These are phyloP conservation scores for Lutjanus erythropterus DNA, from an alignment of 2,113 vertebrate genomes.

Conservation along the genomic window DNA sequence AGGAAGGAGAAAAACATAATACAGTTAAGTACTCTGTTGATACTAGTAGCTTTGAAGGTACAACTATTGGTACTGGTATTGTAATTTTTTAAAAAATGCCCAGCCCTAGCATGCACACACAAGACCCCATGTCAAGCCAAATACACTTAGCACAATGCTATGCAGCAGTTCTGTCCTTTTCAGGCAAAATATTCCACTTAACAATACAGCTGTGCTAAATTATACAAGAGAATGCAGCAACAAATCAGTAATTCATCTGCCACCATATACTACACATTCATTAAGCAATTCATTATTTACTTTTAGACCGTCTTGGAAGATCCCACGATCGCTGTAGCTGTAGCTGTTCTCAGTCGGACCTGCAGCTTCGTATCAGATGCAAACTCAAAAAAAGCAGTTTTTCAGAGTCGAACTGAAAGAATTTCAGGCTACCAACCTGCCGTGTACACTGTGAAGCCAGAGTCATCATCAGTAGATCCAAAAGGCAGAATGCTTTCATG, in stretches of 20 bases:
- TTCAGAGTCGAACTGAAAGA: not conserved
- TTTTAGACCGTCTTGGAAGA: not conserved
- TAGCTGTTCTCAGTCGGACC: not conserved
- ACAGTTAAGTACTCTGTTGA: too few species aligned
- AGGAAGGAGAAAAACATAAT: too few species aligned
- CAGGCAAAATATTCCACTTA: not conserved
- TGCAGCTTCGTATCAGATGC: not conserved
- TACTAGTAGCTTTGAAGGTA: too few species aligned
- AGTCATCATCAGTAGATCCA: not conserved
- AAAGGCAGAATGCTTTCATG: not conserved
- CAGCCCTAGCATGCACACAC: too few species aligned
- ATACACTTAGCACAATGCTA: too few species aligned
- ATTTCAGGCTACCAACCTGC: not conserved
- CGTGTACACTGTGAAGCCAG: not conserved
- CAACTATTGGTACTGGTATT: too few species aligned
- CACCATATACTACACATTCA: too few species aligned
- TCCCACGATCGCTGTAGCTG: not conserved
- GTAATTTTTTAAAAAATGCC: too few species aligned
- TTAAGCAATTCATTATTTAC: not conserved
- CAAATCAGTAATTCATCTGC: not conserved
- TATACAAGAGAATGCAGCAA: not conserved
- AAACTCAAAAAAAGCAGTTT: not conserved
- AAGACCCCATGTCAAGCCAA: too few species aligned
- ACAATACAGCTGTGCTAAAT: not conserved
- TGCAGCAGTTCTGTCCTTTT: too few species aligned